phyloP scores from a whole-genome alignment of 2,888 invertebrate species.

The Dysmachus trigonus region DNA sequence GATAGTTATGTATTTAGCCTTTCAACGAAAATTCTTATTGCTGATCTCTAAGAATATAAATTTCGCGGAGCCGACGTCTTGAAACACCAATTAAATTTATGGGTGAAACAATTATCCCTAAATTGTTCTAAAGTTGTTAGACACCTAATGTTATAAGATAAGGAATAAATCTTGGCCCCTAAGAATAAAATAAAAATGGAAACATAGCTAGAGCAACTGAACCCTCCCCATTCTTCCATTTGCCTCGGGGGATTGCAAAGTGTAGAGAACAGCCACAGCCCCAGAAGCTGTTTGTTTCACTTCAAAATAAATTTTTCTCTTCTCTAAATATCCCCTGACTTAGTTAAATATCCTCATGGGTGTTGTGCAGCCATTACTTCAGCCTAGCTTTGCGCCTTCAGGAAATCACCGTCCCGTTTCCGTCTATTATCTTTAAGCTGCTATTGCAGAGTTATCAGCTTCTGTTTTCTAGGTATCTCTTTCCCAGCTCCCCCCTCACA shows the following conservation, averaged over 20 bases:
- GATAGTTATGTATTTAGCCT: neutral
- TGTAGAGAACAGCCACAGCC: constrained; percentile 11
- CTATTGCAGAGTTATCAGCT: constrained; percentile 21
- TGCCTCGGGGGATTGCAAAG: neutral
- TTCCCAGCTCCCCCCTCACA: neutral
- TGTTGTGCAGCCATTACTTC: constrained; percentile 36
- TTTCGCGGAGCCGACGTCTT: neutral
- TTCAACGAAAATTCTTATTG: neutral
- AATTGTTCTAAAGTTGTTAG: constrained; percentile 30
- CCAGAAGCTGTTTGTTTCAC: constrained; percentile 26
- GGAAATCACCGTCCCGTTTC: neutral
- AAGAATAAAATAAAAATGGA: neutral
- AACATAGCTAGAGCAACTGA: neutral
- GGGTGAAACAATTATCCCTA: constrained; percentile 12
- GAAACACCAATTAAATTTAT: constrained; percentile 21
- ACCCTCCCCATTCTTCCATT: neutral
- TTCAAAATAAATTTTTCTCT: constrained; percentile 25
- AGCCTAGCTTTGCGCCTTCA: constrained; percentile 37
- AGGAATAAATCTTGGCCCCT: constrained; percentile 10
- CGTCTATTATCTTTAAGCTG: neutral
- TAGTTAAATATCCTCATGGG: constrained; percentile 45
- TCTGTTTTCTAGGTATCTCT: constrained; percentile 7
- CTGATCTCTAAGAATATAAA: neutral
- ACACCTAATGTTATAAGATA: neutral
- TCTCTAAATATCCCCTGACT: constrained; percentile 31